Evolutionary conservation across 2,888 invertebrate genomes (phyloP).

Genomic region (Trachelus tabidus): DNA sequence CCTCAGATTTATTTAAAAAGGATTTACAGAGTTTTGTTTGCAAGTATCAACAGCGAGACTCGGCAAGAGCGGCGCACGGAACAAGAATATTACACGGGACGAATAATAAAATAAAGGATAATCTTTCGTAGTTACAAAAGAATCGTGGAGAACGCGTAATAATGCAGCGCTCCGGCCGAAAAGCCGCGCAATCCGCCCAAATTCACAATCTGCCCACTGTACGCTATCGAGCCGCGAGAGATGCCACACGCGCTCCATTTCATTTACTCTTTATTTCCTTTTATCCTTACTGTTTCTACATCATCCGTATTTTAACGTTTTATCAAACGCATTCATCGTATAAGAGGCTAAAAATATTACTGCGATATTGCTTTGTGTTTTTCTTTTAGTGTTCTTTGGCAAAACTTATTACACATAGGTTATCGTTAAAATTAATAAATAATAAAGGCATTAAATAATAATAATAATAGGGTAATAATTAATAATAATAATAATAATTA

Average conservation of each 20-base stretch:
- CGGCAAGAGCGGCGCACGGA: slow-evolving; percentile 63
- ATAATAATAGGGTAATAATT: slow-evolving; percentile 31
- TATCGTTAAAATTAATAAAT: slow-evolving; percentile 63
- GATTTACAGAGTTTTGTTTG: slow-evolving; percentile 64
- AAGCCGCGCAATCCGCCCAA: slow-evolving; percentile 25
- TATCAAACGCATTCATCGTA: slow-evolving; percentile 20
- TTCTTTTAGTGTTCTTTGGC: slow-evolving; percentile 59
- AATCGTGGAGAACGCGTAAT: slow-evolving; percentile 10
- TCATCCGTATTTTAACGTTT: slow-evolving; percentile 20
- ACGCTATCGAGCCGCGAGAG: slow-evolving; percentile 23
- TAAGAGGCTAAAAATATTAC: slow-evolving; percentile 32
- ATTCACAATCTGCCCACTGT: slow-evolving; percentile 9
- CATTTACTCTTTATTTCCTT: slow-evolving; percentile 21
- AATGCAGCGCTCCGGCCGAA: slow-evolving; percentile 30
- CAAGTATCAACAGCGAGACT: slow-evolving; percentile 64
- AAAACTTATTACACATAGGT: slow-evolving; percentile 67
- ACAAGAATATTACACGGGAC: slow-evolving; percentile 62
- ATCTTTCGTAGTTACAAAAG: slow-evolving; percentile 18
- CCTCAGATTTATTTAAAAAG: slow-evolving; percentile 66
- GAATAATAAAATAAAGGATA: slow-evolving; percentile 29
- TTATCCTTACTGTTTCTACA: slow-evolving; percentile 16
- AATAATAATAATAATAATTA: slow-evolving; percentile 35
- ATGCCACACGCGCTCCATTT: slow-evolving; percentile 8
- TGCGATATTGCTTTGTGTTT: slow-evolving; percentile 45
- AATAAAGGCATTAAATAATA: slow-evolving; percentile 61